Percentiles rank a stretch among this genome's conserved stretches.
phyloP scores from a whole-genome alignment of 2,888 invertebrate species.

The Athetis lepigone region DNA sequence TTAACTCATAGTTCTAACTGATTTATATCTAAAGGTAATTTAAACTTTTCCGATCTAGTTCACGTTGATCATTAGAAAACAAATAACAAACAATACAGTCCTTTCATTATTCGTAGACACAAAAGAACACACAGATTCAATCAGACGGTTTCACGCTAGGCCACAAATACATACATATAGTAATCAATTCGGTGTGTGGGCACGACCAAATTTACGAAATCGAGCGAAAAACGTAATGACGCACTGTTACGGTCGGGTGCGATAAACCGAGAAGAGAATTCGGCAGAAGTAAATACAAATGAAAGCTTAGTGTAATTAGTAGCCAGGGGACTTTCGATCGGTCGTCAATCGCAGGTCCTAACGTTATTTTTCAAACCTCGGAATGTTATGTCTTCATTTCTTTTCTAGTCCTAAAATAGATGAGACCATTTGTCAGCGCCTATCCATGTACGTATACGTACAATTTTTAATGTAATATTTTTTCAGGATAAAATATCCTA shows the following conservation, averaged over 20 bases:
- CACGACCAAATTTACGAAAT: conserved; percentile 65
- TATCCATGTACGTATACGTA: not conserved
- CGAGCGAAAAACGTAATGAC: conserved; percentile 71
- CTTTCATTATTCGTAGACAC: conserved; percentile 48
- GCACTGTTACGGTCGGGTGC: conserved; percentile 56
- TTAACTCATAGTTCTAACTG: conserved; percentile 16
- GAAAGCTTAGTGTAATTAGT: conserved; percentile 53
- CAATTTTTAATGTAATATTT: too few species aligned
- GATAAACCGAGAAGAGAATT: conserved; percentile 59
- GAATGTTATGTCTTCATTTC: conserved; percentile 9
- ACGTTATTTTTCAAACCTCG: conserved; percentile 45
- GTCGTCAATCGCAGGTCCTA: conserved; percentile 32
- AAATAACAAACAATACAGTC: conserved; percentile 34
- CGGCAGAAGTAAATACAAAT: conserved; percentile 52
- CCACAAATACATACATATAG: conserved; percentile 59
- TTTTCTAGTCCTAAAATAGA: conserved; percentile 29
- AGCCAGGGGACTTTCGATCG: conserved; percentile 31
- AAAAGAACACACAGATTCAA: conserved; percentile 60
- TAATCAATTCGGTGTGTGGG: conserved; percentile 68
- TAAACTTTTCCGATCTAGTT: conserved; percentile 15
- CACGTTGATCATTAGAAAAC: conserved; percentile 26
- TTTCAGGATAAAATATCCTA: too few species aligned
- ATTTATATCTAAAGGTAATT: conserved; percentile 36
- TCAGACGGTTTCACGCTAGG: conserved; percentile 61
- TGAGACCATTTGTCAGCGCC: conserved; percentile 20